Base-by-base conservation (phyloP, 2,113 vertebrate genomes). In the Limanda limanda region DNA sequence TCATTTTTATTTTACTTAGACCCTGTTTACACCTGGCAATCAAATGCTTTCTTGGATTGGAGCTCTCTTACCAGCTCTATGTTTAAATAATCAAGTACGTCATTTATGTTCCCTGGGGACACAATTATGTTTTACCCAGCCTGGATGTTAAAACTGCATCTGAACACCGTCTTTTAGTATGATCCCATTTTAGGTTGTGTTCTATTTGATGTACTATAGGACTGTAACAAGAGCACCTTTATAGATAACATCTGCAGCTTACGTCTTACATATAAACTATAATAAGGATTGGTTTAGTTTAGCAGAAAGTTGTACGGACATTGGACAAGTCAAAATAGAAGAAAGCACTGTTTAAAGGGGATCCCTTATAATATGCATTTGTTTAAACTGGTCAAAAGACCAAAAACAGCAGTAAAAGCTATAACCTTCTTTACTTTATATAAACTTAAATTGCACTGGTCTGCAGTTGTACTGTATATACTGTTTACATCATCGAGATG, bases 401-500 rank as follows among this genome's bases (percentile, higher is more conserved):
- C 8, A 17, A 71, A 72, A 84, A 62, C 68, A 24, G 56, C 24
- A 37, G 10, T 63, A 59, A 59, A 71, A 71, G 20, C 48, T 62
- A 45, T 79, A 51, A 82, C 65, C 71, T 68, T 77, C 60, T 65
- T 78, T 77, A 72, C 51, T 82, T 75, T 60, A 51, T 51, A 51
- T 8, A 31, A 31, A 31, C 31, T 7, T 31, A 31, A 31, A 84
- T 80, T 78, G 84, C 79, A 84, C 71, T 3, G 18, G 40, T 65
- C 67, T 70, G 51, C 18, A 58, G 64, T 82, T 76, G 25, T 3
- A 27, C 25, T 27, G 51, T 89, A 64, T 81, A 72, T 55, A 61
- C 27, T 55, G 77, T 92, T 91, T 87, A 90, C 79, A 79, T 81
- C 67, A 74, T 62, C 37, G 45, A 66, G 68, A 45, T 77, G 73